Conservation (phyloP, 1,140 invertebrate species). For the Nylanderia fulva region DNA sequence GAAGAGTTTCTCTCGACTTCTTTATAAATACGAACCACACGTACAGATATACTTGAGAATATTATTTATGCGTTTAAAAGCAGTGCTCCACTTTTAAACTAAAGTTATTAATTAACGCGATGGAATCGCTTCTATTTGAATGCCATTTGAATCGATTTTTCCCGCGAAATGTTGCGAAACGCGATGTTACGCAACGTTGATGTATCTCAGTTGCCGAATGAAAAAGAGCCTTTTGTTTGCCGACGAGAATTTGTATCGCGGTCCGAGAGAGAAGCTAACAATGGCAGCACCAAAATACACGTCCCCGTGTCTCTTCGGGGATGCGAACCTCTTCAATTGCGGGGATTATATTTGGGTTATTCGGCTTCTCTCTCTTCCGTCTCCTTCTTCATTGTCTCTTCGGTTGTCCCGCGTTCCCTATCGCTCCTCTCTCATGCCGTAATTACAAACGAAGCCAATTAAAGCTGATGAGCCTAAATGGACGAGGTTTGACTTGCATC, state of each 20-base stretch:
- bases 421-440: conserved; percentile 37
- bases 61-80: neutral
- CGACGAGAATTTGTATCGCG: conserved; percentile 52
- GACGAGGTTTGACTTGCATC: conserved; percentile 61
- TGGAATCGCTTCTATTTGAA: neutral
- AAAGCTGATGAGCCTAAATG: conserved; percentile 73
- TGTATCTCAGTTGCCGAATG: neutral
- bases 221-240: conserved; percentile 57
- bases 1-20: neutral
- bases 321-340: conserved; percentile 46
- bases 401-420: neutral
- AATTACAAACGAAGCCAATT: conserved; percentile 74
- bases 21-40: neutral
- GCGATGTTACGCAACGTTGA: neutral
- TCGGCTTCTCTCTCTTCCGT: neutral
- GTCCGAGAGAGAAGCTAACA: conserved; percentile 47
- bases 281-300: conserved; percentile 59
- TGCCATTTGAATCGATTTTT: neutral
- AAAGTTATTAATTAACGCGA: neutral
- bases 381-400: conserved; percentile 67
- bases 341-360: conserved; percentile 46
- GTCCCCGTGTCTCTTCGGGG: conserved; percentile 57
- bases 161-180: too few species aligned
- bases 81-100: neutral
- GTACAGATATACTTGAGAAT: neutral